Base-by-base conservation (phyloP, 2,797 vertebrate species). In the Nasua narica region DNA sequence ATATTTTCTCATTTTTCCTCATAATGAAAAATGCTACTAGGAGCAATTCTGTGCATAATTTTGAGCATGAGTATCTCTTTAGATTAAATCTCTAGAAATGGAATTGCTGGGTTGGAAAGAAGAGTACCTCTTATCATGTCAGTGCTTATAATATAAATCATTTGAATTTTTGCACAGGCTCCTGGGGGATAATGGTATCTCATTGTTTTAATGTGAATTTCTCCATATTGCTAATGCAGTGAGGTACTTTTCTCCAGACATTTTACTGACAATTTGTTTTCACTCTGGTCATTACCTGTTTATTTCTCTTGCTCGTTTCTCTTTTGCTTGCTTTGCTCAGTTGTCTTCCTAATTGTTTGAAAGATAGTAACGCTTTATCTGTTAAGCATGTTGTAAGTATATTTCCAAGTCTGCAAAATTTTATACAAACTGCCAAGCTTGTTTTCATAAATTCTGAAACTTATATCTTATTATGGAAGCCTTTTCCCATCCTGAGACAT, bases 261-360 rank as follows among this genome's bases (percentile, higher is more conserved):
- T 10, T 10, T 56, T 52, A 67, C 40, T 48, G 69, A 60, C 19
- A 15, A 2, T 50, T 50, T 76, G 19, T 70, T 85, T 91, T 82
- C 58, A 58, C 90, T 91, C 48, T 96, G 60, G 18, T 48, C 35
- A 76, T 48, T 56, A 14, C 32, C n/a, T 62, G 16, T 88, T 69
- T 93, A 72, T 91, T 77, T 90, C 48, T 88, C 54, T 92, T n/a
- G 50, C 65, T 83, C 4, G 8, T 35, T 93, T 91, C 70, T 93
- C 52, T 88, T 62, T 92, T 54, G 62, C 65, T 83, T 5, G 16
- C 23, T 93, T 90, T 89, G 88, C 35, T 35, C 35, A 35, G 4
- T 88, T 37, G 25, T 70, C 56, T 96, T 67, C 78, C 60, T 87
- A 54, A 14, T 23, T 60, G 23, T 76, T 56, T 27, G 77, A 87